Evolutionary conservation across 2,888 invertebrate genomes (phyloP), one percentile per base, ranked within the genome.

Genomic region (Dichetophora obliterata): DNA sequence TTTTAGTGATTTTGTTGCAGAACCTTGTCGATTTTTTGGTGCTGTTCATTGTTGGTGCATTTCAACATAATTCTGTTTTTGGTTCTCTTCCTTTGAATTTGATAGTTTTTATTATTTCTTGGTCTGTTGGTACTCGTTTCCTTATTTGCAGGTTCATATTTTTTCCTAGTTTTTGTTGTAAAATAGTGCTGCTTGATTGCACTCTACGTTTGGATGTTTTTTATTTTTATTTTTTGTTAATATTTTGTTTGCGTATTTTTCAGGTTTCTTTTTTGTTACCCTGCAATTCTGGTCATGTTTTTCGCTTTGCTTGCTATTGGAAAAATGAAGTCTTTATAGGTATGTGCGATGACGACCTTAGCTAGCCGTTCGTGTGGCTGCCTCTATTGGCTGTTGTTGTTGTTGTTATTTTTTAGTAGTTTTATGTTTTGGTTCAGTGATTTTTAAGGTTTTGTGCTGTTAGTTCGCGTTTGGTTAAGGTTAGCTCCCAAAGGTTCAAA

Each of bases 161-260:
- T 1, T 43, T 43, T 34, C 2, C 4, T 63, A 34, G 11, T 43
- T 43, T 43, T 43, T 43, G 43, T 43, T 43, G 14, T 43, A 43
- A 43, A 43, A 11, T 43, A n/a, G 11, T 43, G 43, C 43, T 43
- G 43, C 43, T 43, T 43, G 43, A 43, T 43, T 43, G 43, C 43
- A 43, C 43, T 43, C 43, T 84, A 82, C 79, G 78, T 82, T 71
- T 74, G 78, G 80, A 70, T 68, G 52, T 27, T 19, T 79, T n/a
- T 78, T 79, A 79, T 79, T 78, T 76, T 80, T 84, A 83, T 83
- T 84, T 24, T 68, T 50, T 61, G 61, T 72, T 72, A 72, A 61
- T 72, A 72, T 72, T 72, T 72, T 27, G 72, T 61, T 61, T 59
- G 72, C 27, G 61, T 72, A 24, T n/a, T 16, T 19, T 66, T 37